phyloP scores from a whole-genome alignment of 2,888 invertebrate genomes.

The Carcina quercana region DNA sequence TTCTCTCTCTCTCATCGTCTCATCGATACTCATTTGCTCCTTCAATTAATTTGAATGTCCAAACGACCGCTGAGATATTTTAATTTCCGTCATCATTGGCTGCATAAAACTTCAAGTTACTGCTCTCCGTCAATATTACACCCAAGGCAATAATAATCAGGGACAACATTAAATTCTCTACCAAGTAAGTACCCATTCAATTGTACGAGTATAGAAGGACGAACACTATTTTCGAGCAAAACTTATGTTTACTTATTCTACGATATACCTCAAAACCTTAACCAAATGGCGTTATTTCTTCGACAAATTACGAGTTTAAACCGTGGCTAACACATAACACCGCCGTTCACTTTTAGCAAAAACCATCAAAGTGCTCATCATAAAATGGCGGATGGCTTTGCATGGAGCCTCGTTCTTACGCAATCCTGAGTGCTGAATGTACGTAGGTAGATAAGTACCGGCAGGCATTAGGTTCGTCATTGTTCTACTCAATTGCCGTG shows the following conservation, averaged over 20 bases:
- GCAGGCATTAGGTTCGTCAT: constrained; percentile 41
- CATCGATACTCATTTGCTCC: no score
- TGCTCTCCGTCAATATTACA: no score
- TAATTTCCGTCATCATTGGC: no score
- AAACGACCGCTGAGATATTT: no score
- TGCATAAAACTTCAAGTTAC: no score
- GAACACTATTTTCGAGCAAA: no score
- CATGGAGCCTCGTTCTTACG: constrained; percentile 39
- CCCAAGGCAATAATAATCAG: no score
- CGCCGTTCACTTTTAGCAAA: constrained; percentile 54
- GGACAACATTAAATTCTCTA: no score
- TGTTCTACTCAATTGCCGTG: constrained; percentile 49
- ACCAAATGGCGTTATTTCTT: constrained; percentile 25
- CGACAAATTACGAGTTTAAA: constrained; percentile 30
- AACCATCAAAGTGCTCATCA: constrained; percentile 49
- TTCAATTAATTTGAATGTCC: no score
- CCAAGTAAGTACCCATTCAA: no score
- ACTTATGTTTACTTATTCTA: constrained; percentile 23
- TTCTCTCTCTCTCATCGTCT: no score
- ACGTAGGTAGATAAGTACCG: constrained; percentile 34
- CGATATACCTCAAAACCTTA: constrained; percentile 24
- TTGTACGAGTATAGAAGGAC: no score
- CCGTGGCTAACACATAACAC: constrained; percentile 27
- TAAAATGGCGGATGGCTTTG: constrained; percentile 58
- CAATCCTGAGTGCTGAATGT: constrained; percentile 34